Percentiles rank a stretch among this genome's conserved stretches.
phyloP scores from a whole-genome alignment of 2,113 vertebrate species.

The Columbina picui region DNA sequence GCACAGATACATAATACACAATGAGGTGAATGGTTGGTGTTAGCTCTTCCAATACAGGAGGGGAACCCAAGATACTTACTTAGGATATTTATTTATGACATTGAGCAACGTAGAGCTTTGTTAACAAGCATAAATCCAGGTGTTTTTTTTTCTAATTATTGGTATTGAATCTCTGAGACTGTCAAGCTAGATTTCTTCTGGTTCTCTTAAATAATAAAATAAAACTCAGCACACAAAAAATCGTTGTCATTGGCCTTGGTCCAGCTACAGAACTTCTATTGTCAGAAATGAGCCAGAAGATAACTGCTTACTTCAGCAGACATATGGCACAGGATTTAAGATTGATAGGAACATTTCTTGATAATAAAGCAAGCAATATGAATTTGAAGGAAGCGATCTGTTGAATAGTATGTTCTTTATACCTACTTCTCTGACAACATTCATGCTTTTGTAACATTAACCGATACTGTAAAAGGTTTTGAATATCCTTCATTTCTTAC shows the following conservation, averaged over 20 bases:
- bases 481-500: conserved; percentile 24
- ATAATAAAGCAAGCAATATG: conserved; percentile 4
- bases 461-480: neutral
- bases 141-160: neutral
- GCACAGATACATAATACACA: neutral
- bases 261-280: conserved; percentile 8
- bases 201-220: neutral
- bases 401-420: neutral
- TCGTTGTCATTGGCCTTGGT: neutral
- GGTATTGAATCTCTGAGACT: neutral
- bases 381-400: neutral
- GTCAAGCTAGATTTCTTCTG: conserved; percentile 3
- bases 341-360: neutral
- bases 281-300: neutral
- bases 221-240: neutral
- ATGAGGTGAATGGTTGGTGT: neutral
- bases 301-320: neutral
- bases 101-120: neutral
- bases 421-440: neutral
- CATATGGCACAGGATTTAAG: neutral
- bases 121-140: neutral
- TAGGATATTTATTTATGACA: neutral
- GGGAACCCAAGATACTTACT: neutral
- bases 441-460: neutral
- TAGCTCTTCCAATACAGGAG: neutral